Evolutionary conservation across 2,113 vertebrate genomes (phyloP).

Genomic region (Daubentonia madagascariensis): DNA sequence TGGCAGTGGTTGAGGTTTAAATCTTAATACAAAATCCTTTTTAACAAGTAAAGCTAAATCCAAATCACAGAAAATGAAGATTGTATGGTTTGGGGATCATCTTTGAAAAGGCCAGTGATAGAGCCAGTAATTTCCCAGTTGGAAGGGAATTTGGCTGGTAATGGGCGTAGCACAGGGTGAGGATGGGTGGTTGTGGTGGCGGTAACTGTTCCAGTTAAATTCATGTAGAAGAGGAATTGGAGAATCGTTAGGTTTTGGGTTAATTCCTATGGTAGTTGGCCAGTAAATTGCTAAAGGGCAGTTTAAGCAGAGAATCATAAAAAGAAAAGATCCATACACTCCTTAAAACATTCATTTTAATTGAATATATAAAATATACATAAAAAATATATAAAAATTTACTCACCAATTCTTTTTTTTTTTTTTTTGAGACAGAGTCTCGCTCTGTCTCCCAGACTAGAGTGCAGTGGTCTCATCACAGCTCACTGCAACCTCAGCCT

Average conservation of each 20-base stretch:
- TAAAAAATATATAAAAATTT: background rate
- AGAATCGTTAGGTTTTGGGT: background rate
- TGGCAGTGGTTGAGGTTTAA: background rate
- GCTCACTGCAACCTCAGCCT: too few relatives aligned
- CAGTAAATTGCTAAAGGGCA: background rate
- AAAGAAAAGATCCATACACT: background rate
- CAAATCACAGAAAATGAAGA: background rate
- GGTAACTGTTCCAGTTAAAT: background rate
- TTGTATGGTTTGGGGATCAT: background rate
- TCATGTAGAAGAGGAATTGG: background rate
- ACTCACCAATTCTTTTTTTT: too few relatives aligned
- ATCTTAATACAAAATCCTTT: background rate
- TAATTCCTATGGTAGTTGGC: background rate
- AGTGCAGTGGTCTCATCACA: too few relatives aligned
- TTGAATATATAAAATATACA: background rate
- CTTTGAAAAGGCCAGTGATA: background rate
- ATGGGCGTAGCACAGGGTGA: background rate
- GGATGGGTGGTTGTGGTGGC: too few relatives aligned
- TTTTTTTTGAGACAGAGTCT: too few relatives aligned
- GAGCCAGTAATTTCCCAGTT: background rate
- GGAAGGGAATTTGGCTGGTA: background rate
- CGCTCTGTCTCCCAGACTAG: too few relatives aligned
- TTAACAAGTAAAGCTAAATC: background rate
- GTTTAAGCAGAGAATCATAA: background rate
- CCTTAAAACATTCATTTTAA: background rate